phyloP scores from a whole-genome alignment of 1,140 invertebrate species.

The Pachypeltis micranthus region DNA sequence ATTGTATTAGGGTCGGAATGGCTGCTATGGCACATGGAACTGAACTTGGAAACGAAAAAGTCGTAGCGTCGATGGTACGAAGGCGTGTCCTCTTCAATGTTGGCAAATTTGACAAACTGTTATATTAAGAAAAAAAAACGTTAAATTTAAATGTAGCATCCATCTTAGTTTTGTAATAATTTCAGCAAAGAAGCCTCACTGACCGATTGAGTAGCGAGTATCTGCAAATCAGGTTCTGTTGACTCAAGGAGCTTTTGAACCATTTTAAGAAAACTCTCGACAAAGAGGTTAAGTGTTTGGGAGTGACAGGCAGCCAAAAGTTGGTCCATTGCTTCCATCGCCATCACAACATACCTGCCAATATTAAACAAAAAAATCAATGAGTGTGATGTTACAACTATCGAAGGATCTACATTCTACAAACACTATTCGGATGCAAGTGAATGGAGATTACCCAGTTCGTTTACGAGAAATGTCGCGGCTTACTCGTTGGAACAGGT shows the following conservation, averaged over 20 bases:
- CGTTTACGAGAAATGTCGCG: constrained; percentile 73
- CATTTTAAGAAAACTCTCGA: constrained; percentile 97
- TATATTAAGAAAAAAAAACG: not conserved
- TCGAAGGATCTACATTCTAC: no score
- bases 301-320: constrained; percentile 86
- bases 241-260: constrained; percentile 94
- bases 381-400: not conserved
- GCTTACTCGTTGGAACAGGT: constrained; percentile 82
- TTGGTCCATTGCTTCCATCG: constrained; percentile 97
- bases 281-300: constrained; percentile 91
- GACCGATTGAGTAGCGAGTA: constrained; percentile 75
- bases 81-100: constrained; percentile 43
- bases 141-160: not conserved
- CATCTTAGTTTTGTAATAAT: not conserved
- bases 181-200: not conserved
- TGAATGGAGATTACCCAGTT: not conserved
- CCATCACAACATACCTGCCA: constrained; percentile 70
- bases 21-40: constrained; percentile 88
- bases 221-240: constrained; percentile 85
- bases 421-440: no score
- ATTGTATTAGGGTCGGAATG: constrained; percentile 50
- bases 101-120: constrained; percentile 93
- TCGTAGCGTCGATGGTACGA: constrained; percentile 97
- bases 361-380: not conserved
- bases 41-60: constrained; percentile 98